Evolutionary conservation across 2,888 invertebrate species (phyloP).

Genomic region (Choristoneura rosaceana): DNA sequence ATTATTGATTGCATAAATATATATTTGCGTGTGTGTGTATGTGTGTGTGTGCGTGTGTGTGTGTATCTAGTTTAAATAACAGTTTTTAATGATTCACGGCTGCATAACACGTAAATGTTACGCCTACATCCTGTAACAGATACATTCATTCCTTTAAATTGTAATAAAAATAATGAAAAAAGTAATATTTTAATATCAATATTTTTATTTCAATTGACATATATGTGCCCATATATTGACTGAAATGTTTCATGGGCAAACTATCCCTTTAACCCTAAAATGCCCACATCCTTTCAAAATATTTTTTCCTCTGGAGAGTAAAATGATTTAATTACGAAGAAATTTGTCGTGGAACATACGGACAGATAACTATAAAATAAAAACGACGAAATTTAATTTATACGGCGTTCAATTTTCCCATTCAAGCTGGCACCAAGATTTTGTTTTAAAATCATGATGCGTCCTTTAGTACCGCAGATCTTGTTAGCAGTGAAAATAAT

Average conservation of each 20-base stretch:
- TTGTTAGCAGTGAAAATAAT: slow-evolving; percentile 36
- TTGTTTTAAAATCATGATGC: slow-evolving; percentile 1
- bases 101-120: too few species aligned
- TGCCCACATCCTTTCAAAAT: neutral
- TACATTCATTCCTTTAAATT: too few species aligned
- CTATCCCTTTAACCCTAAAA: slow-evolving; percentile 3
- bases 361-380: neutral
- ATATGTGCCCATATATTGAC: neutral
- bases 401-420: neutral
- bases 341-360: neutral
- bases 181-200: too few species aligned
- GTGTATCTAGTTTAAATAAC: too few species aligned
- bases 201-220: too few species aligned
- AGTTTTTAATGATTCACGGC: too few species aligned
- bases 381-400: neutral
- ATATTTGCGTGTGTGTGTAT: too few species aligned
- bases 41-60: too few species aligned
- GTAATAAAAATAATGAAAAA: too few species aligned
- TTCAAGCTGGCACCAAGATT: neutral
- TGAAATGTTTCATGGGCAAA: neutral
- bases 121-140: too few species aligned
- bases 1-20: too few species aligned
- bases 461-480: slow-evolving; percentile 19
- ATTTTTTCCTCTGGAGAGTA: neutral
- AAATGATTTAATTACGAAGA: neutral